These are phyloP conservation scores for Myotis pilosus DNA, from an alignment of 2,797 vertebrate genomes.

Conservation along the genomic window DNA sequence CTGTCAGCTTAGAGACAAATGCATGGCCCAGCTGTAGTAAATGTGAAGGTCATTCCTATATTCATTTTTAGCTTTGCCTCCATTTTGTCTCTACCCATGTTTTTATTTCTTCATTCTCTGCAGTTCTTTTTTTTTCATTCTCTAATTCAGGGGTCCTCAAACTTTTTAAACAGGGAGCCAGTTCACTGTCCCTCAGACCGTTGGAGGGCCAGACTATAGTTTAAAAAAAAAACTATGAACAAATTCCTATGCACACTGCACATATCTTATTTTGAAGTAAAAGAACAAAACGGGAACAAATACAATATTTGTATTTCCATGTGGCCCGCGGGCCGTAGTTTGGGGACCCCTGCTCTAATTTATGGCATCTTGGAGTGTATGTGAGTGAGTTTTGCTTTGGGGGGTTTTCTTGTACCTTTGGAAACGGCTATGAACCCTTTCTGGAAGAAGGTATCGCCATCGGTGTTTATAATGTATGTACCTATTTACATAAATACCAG, in stretches of 20 bases:
- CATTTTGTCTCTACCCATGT: neutral
- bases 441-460: neutral
- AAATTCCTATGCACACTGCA: no score
- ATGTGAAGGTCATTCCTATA: neutral
- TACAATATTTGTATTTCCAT: no score
- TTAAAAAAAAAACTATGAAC: no score
- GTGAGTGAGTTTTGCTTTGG: neutral
- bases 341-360: neutral
- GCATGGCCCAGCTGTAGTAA: conserved; percentile 25
- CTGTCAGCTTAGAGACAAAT: conserved; percentile 25
- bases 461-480: neutral
- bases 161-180: no score
- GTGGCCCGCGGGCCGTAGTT: no score
- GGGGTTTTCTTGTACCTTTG: neutral
- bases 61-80: conserved; percentile 5
- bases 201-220: no score
- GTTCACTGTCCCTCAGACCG: no score
- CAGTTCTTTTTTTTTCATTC: conserved; percentile 25
- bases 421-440: neutral
- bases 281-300: no score
- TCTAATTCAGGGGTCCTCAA: neutral
- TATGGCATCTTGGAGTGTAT: no score
- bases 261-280: no score
- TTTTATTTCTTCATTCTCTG: conserved; percentile 38
- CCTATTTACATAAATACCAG: neutral